Percentiles rank a stretch among this genome's conserved stretches.
Conservation (phyloP, 2,113 vertebrate species). For the Cebus imitator region DNA sequence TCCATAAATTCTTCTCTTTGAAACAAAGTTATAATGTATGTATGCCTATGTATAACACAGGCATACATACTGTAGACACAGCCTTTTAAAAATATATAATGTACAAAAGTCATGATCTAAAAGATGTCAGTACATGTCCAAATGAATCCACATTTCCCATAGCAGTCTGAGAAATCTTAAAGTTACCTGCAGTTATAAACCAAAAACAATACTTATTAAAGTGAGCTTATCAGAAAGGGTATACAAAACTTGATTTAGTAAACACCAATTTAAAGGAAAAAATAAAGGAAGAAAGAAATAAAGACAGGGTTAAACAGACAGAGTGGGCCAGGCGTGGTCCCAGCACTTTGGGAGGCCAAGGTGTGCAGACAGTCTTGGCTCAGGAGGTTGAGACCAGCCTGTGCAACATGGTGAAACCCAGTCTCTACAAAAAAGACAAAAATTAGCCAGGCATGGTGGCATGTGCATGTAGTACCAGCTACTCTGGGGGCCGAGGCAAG, state of each 20-base stretch:
- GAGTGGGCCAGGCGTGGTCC: background rate
- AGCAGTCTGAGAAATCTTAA: background rate
- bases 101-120: background rate
- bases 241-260: background rate
- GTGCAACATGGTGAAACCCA: background rate
- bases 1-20: background rate
- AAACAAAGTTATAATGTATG: background rate
- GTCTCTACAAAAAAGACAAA: background rate
- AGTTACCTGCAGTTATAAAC: background rate
- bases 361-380: background rate
- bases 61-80: background rate
- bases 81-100: background rate
- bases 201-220: background rate
- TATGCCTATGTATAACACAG: background rate
- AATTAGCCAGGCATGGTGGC: background rate
- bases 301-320: background rate
- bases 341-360: background rate
- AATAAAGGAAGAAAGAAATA: background rate
- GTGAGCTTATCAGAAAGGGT: background rate
- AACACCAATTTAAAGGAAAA: background rate
- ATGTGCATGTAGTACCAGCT: background rate
- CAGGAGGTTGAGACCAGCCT: background rate
- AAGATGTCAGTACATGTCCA: background rate
- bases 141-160: background rate
- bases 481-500: too few relatives aligned